Base-by-base conservation (phyloP, 2,797 vertebrate species). In the Neoniphon sammara region DNA sequence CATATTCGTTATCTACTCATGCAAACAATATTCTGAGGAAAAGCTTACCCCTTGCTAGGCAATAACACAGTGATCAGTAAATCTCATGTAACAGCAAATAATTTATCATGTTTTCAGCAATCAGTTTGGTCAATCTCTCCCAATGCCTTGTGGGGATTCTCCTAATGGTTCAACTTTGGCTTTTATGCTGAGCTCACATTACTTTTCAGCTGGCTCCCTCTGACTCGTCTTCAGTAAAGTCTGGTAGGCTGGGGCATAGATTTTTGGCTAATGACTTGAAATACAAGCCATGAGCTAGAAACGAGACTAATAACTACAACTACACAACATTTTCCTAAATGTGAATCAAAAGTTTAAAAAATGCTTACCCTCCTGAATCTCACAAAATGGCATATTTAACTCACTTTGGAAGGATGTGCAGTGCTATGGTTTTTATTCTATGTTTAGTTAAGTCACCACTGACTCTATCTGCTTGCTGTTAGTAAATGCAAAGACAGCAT, bases 81-180 rank as follows among this genome's bases (percentile, higher is more conserved):
- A 55, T 55, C 53, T 55, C 53, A 54, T 14, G 3, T 54, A 25
- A 54, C 23, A 47, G 18, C 46, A 50, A 18, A 50, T 3, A 20
- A 10, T 46, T 46, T 46, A 46, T 46, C 5, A 46, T 46, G 15
- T 12, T 53, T 20, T 21, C n/a, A 17, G 21, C 21, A 53, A 20
- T 53, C 54, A 56, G 2, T 56, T 56, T 56, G 31, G 31, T 55
- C 25, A 55, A 6, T 14, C 14, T 55, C 53, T 27, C 53, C 23
- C 25, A 55, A 27, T 55, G 53, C 25, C 53, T 55, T 17, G 2
- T 27, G 53, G 25, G 11, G 6, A 78, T 67, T 81, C 64, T 55
- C 25, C 46, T 50, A 70, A 72, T 62, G 57, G 71, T 54, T 61
- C 18, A 17, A 14, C 50, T 78, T 59, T 68, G 49, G n/a, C n/a